Conservation (phyloP, 2,888 invertebrate species). For the Andrena bicolor region DNA sequence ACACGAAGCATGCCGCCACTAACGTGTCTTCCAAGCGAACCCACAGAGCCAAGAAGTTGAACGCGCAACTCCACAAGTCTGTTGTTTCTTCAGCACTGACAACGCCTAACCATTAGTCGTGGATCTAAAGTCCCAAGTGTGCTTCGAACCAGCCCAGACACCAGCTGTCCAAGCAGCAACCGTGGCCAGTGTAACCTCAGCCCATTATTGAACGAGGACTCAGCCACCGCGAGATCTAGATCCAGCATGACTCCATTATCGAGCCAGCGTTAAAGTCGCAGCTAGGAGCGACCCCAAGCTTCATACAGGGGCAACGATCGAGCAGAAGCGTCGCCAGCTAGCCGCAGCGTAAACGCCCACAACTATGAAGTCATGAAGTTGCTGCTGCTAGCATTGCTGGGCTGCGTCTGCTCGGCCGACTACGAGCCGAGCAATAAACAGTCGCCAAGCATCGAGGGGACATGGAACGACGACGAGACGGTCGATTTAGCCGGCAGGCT, state of each 20-base stretch:
- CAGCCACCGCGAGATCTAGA: too few relatives aligned
- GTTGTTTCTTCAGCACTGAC: not conserved
- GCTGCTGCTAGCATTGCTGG: conserved; percentile 69
- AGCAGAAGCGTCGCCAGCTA: not conserved
- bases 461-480: conserved; percentile 1
- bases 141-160: not conserved
- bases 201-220: too few relatives aligned
- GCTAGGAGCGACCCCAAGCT: not conserved
- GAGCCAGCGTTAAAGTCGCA: not conserved
- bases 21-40: not conserved
- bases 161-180: too few relatives aligned
- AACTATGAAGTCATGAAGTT: conserved; percentile 81
- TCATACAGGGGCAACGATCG: not conserved
- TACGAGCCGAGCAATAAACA: conserved; percentile 48
- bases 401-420: conserved; percentile 73
- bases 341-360: conserved; percentile 23
- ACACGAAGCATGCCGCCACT: not conserved
- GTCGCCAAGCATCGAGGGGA: not conserved
- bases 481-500: not conserved
- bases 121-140: not conserved
- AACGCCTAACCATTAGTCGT: not conserved
- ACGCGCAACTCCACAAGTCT: not conserved
- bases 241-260: not conserved
- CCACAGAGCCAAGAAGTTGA: not conserved
- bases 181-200: too few relatives aligned